Percentiles rank a stretch among this genome's conserved stretches.
Evolutionary conservation across 2,888 invertebrate genomes (phyloP).

Genomic region (Drosophila flavopinicola): DNA sequence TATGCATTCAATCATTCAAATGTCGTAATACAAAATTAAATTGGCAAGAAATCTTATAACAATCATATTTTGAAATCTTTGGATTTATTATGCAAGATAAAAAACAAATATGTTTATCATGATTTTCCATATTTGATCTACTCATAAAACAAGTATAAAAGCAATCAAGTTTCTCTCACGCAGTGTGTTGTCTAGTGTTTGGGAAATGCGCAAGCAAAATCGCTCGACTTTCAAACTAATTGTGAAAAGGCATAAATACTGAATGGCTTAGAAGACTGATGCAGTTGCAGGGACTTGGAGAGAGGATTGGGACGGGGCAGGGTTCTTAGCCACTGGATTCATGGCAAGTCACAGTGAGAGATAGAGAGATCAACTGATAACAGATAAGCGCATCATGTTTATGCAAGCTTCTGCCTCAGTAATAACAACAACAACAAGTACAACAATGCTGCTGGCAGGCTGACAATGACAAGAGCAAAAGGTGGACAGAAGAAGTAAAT

Average conservation of each 20-base stretch:
- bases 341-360: conserved; percentile 32
- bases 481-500: conserved; percentile 24
- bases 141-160: no score
- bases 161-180: background rate
- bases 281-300: background rate
- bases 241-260: conserved; percentile 38
- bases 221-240: conserved; percentile 36
- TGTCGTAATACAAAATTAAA: no score
- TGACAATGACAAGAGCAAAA: conserved; percentile 60
- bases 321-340: conserved; percentile 32
- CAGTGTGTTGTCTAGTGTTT: conserved; percentile 16
- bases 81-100: no score
- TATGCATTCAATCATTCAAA: no score
- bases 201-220: conserved; percentile 4
- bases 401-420: conserved; percentile 31
- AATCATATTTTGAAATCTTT: no score
- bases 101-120: no score
- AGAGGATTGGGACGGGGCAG: background rate
- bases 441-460: conserved; percentile 25
- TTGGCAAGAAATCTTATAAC: no score
- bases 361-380: conserved; percentile 64
- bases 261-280: conserved; percentile 24
- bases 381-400: conserved; percentile 58
- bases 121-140: no score
- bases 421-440: conserved; percentile 2